These are phyloP conservation scores for Nestor notabilis DNA, from an alignment of 2,113 vertebrate genomes.

Conservation along the genomic window DNA sequence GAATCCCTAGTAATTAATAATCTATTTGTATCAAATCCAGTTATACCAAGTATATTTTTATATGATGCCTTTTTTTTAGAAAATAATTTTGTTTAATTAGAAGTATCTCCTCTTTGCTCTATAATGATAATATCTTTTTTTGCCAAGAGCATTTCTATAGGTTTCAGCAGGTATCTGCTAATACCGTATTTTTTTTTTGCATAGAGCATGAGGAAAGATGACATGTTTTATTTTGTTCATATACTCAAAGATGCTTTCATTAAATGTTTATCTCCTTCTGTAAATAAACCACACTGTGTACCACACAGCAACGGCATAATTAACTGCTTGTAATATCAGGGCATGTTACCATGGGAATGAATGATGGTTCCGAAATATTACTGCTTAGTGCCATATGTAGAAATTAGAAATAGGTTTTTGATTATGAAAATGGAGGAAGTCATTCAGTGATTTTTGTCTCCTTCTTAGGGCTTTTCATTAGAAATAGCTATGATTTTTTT, in stretches of 20 bases:
- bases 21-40: background rate
- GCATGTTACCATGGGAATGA: slow-evolving; percentile 64
- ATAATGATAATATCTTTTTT: background rate
- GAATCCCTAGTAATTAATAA: background rate
- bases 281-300: slow-evolving; percentile 10
- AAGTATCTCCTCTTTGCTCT: background rate
- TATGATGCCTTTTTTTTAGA: background rate
- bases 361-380: slow-evolving; percentile 15
- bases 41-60: background rate
- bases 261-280: slow-evolving; percentile 27
- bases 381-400: background rate
- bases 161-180: background rate
- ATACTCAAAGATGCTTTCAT: slow-evolving; percentile 46
- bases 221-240: slow-evolving; percentile 40
- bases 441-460: background rate
- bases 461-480: background rate
- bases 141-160: background rate
- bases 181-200: background rate
- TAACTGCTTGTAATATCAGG: slow-evolving; percentile 34
- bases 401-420: slow-evolving; percentile 6
- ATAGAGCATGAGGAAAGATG: background rate
- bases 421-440: background rate
- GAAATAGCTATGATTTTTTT: background rate
- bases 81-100: background rate
- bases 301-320: slow-evolving; percentile 39